A percentile compares a stretch with the other conserved stretches of the same genome.
Conservation (phyloP, 2,888 invertebrate genomes). For the Maniola hyperantus region DNA sequence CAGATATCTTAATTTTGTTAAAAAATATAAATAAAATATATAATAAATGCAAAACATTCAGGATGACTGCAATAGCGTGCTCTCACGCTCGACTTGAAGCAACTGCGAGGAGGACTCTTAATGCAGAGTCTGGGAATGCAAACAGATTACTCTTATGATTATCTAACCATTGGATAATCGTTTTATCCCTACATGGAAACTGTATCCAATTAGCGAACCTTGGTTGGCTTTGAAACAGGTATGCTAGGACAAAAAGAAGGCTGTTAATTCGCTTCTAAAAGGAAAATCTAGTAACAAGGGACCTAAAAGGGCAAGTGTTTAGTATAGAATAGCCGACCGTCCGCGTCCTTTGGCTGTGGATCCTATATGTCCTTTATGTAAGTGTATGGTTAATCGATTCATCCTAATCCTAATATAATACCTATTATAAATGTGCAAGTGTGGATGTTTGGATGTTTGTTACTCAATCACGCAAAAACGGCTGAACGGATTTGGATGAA, state of each 20-base stretch:
- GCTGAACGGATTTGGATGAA: too few species aligned
- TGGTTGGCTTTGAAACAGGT: not conserved
- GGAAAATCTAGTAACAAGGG: not conserved
- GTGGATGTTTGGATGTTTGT: too few species aligned
- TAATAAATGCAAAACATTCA: too few species aligned
- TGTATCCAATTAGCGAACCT: not conserved
- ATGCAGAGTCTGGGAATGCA: not conserved
- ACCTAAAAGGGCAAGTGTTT: not conserved
- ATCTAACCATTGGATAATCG: not conserved
- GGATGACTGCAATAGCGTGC: too few species aligned
- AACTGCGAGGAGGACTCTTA: too few species aligned
- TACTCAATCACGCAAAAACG: too few species aligned
- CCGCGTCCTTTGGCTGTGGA: not conserved
- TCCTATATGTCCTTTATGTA: not conserved
- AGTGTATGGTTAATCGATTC: too few species aligned
- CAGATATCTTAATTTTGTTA: too few species aligned
- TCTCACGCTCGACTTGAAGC: too few species aligned
- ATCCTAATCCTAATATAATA: too few species aligned
- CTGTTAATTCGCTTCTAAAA: not conserved
- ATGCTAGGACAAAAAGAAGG: constrained; percentile 6
- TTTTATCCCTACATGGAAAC: not conserved
- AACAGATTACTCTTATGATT: not conserved
- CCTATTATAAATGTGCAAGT: too few species aligned
- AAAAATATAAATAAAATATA: too few species aligned
- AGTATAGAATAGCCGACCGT: not conserved